These are phyloP conservation scores for Dysmachus trigonus DNA, from an alignment of 2,888 invertebrate species.

Conservation along the genomic window DNA sequence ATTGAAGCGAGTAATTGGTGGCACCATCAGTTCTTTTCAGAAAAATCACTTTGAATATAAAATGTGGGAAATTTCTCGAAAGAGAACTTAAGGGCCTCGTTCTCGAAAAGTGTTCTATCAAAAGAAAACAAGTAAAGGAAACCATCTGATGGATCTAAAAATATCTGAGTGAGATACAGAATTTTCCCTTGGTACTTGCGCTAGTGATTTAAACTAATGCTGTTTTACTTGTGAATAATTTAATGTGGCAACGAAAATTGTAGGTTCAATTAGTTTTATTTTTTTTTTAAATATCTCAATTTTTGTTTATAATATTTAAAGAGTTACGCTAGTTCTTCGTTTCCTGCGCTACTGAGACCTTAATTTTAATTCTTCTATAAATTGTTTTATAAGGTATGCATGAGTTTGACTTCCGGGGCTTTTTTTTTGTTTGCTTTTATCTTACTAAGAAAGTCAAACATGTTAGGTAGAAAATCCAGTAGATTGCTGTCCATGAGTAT, in stretches of 20 bases:
- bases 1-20: neutral
- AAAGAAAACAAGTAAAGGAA: neutral
- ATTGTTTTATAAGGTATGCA: too few species aligned
- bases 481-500: too few species aligned
- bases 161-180: neutral
- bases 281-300: neutral
- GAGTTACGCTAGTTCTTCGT: too few species aligned
- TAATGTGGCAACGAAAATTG: neutral
- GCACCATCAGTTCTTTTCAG: neutral
- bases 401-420: too few species aligned
- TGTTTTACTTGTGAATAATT: neutral
- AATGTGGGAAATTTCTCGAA: neutral
- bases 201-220: neutral
- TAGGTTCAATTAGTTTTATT: neutral
- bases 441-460: too few species aligned
- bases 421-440: too few species aligned
- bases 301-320: too few species aligned
- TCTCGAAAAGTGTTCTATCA: neutral
- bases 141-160: neutral
- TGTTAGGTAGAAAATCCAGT: too few species aligned
- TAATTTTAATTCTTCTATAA: too few species aligned
- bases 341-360: too few species aligned
- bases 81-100: neutral
- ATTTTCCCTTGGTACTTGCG: neutral
- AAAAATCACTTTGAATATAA: neutral